Evolutionary conservation across 2,888 invertebrate genomes (phyloP).

Genomic region (Smittia sp.): DNA sequence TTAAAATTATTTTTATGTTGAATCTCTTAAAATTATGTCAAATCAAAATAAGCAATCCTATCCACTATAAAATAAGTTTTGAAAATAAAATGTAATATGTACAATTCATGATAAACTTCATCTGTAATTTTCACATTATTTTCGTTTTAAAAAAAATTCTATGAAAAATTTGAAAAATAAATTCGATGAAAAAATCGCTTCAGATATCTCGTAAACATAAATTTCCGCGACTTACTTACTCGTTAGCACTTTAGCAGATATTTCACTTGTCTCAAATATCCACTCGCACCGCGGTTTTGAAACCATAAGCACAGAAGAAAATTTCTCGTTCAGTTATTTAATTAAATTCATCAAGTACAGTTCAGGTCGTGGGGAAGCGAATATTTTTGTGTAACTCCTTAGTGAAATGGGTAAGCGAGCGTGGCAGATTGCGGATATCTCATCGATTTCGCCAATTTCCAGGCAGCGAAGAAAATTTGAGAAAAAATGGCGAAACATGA

Average conservation of each 20-base stretch:
- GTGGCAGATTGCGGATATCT: background rate
- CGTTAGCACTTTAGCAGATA: background rate
- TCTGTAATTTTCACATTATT: too few relatives aligned
- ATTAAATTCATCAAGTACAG: conserved; percentile 22
- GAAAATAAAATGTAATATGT: too few relatives aligned
- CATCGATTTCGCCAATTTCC: background rate
- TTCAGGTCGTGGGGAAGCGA: background rate
- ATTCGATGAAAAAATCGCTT: too few relatives aligned
- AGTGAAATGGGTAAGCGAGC: conserved; percentile 35
- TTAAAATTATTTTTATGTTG: too few relatives aligned
- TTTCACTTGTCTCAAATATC: background rate
- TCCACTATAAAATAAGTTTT: too few relatives aligned
- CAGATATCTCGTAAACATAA: too few relatives aligned
- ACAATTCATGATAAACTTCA: too few relatives aligned
- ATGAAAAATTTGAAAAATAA: too few relatives aligned
- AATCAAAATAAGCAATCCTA: too few relatives aligned
- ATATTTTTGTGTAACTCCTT: background rate
- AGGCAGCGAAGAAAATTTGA: background rate
- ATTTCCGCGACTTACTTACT: background rate
- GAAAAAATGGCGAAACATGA: conserved; percentile 41
- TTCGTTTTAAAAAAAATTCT: too few relatives aligned
- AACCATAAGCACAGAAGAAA: background rate
- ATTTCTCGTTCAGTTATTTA: conserved; percentile 14
- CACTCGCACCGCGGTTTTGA: background rate
- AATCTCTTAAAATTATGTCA: too few relatives aligned